These are phyloP conservation scores for Leiothrix lutea DNA, from an alignment of 2,113 vertebrate species.

Conservation along the genomic window DNA sequence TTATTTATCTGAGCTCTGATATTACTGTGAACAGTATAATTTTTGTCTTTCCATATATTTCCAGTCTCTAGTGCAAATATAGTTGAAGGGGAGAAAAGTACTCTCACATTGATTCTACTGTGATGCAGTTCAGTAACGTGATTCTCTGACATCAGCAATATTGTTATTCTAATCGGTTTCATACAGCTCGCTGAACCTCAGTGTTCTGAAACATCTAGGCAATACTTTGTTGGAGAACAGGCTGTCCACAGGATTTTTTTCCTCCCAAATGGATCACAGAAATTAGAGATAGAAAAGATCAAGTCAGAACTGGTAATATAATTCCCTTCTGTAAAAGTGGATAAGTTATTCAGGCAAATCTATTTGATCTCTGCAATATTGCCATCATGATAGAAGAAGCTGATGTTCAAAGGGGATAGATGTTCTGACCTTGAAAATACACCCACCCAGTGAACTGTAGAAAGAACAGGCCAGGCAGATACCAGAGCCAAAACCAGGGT, in stretches of 20 bases:
- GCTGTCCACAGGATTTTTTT: neutral
- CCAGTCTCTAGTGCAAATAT: neutral
- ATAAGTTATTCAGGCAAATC: conserved; percentile 43
- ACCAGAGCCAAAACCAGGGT: neutral
- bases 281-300: conserved; percentile 38
- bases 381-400: neutral
- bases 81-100: neutral
- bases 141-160: conserved; percentile 34
- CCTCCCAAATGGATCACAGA: neutral
- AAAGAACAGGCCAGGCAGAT: neutral
- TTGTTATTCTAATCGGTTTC: neutral
- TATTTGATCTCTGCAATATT: conserved; percentile 11
- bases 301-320: conserved; percentile 10
- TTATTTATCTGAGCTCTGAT: neutral
- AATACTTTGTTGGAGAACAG: conserved; percentile 6
- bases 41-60: neutral
- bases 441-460: neutral
- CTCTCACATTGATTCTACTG: neutral
- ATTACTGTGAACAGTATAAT: neutral
- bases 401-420: neutral
- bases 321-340: conserved; percentile 42
- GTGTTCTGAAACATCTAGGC: conserved; percentile 25
- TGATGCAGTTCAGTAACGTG: neutral
- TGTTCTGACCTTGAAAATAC: neutral
- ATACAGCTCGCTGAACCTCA: neutral